A percentile compares a stretch with the other conserved stretches of the same genome.
Conservation (phyloP, 2,888 invertebrate species). For the Ochropleura plecta region DNA sequence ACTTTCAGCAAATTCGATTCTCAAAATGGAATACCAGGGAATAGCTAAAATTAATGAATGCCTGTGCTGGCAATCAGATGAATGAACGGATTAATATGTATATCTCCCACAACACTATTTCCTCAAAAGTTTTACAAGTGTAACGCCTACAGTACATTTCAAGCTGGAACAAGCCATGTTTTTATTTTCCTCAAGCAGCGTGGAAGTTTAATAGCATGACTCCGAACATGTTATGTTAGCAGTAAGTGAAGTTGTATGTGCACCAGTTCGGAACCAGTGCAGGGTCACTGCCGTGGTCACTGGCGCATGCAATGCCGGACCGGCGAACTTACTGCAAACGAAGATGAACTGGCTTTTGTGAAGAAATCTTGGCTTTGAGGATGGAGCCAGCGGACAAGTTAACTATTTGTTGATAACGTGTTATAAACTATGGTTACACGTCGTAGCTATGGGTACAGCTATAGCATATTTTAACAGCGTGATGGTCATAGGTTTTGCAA, state of each 20-base stretch:
- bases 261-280: slow-evolving; percentile 80
- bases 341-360: slow-evolving; percentile 30
- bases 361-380: slow-evolving; percentile 24
- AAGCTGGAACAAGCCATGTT: slow-evolving; percentile 15
- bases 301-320: slow-evolving; percentile 76
- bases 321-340: slow-evolving; percentile 44
- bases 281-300: slow-evolving; percentile 84
- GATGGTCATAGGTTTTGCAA: not conserved
- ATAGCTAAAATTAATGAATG: not conserved
- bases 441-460: no score
- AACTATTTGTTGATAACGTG: not conserved
- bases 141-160: slow-evolving; percentile 14
- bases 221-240: slow-evolving; percentile 62
- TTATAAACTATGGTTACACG: not conserved
- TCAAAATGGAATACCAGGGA: not conserved
- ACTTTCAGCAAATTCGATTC: not conserved
- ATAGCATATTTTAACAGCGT: not conserved
- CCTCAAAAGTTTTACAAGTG: slow-evolving; percentile 14
- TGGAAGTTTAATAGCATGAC: slow-evolving; percentile 37
- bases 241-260: slow-evolving; percentile 73
- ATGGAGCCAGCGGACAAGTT: not conserved
- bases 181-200: slow-evolving; percentile 12
- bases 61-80: not conserved
- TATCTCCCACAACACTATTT: slow-evolving; percentile 8
- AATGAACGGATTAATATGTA: not conserved